Evolutionary conservation across 2,888 invertebrate genomes (phyloP).

Genomic region (Bombyx huttoni): DNA sequence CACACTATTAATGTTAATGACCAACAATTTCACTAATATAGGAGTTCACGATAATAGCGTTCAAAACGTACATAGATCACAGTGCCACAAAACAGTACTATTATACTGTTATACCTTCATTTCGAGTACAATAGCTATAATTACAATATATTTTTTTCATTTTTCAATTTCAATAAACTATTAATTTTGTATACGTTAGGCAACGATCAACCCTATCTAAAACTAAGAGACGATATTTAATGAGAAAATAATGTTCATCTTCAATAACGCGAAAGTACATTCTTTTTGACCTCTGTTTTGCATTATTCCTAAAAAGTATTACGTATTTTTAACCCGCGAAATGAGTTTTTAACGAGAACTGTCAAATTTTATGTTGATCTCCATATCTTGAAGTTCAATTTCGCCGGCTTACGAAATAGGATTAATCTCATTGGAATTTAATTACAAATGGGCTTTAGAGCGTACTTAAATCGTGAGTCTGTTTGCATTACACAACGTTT

Average conservation of each 20-base stretch:
- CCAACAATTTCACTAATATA: too few species aligned
- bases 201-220: conserved; percentile 5
- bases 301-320: neutral
- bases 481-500: neutral
- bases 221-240: conserved; percentile 14
- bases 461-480: neutral
- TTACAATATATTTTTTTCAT: too few species aligned
- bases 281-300: neutral
- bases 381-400: neutral
- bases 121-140: too few species aligned
- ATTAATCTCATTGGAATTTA: neutral
- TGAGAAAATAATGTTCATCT: conserved; percentile 20
- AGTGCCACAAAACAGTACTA: too few species aligned
- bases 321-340: too few species aligned
- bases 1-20: too few species aligned
- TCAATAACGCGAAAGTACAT: conserved; percentile 17
- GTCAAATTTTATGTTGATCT: neutral
- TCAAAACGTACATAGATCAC: too few species aligned
- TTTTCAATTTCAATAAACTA: neutral
- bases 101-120: too few species aligned
- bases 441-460: neutral
- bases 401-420: neutral
- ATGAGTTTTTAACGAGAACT: neutral
- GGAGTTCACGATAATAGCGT: too few species aligned
- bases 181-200: conserved; percentile 4